Conservation (phyloP, 2,797 vertebrate genomes). For the Varecia variegata region DNA sequence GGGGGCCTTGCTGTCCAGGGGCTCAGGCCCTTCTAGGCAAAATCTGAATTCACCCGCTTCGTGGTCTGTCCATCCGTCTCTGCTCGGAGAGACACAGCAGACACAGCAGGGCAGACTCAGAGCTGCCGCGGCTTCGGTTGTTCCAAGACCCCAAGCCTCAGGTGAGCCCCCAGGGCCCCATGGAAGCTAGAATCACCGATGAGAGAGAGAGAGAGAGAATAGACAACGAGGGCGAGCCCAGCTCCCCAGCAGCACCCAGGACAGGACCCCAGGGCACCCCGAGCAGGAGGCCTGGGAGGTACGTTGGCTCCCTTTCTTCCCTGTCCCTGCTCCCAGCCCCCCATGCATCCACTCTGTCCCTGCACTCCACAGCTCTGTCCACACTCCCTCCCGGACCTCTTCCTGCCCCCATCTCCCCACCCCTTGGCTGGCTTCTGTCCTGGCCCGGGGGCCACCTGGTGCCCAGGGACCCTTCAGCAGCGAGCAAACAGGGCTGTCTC, state of each 20-base stretch:
- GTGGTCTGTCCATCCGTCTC: fast-evolving
- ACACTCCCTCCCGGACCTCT: background rate
- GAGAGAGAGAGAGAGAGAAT: background rate
- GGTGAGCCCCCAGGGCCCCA: background rate
- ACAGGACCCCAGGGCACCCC: background rate
- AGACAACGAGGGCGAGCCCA: background rate
- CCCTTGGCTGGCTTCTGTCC: background rate
- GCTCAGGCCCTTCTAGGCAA: background rate
- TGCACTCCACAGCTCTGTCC: background rate
- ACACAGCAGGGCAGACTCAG: background rate
- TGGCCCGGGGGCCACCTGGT: background rate
- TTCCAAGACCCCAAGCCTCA: background rate
- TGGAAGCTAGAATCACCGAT: background rate
- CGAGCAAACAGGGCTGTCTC: fast-evolving
- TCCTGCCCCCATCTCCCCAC: background rate
- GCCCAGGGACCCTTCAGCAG: background rate
- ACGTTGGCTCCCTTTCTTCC: background rate
- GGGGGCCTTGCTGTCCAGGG: background rate
- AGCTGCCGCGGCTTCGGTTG: too few relatives aligned
- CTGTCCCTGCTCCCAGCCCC: background rate
- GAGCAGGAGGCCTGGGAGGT: background rate
- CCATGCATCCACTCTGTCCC: fast-evolving
- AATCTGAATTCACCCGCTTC: too few relatives aligned
- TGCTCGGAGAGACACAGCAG: background rate
- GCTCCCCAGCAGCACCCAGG: too few relatives aligned